A percentile compares a stretch with the other conserved stretches of the same genome.
Evolutionary conservation across 2,888 invertebrate genomes (phyloP).

Genomic region (Myathropa florea): DNA sequence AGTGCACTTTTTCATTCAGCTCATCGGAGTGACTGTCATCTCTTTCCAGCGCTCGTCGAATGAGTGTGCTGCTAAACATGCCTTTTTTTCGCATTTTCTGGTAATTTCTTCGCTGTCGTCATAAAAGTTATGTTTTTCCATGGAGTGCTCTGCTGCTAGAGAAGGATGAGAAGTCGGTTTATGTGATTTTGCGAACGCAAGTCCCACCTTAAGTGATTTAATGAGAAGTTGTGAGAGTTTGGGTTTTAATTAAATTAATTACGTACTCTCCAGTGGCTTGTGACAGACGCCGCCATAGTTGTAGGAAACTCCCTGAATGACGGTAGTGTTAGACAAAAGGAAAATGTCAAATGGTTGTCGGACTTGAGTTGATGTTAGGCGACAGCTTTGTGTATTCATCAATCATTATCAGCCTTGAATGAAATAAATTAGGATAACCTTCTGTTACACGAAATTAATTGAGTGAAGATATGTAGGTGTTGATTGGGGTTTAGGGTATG

Average conservation of each 20-base stretch:
- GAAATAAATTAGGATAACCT: not conserved
- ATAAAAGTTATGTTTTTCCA: not conserved
- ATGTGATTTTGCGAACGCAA: slow-evolving; percentile 8
- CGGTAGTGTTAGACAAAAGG: not conserved
- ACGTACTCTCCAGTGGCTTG: not conserved
- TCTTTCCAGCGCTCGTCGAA: slow-evolving; percentile 1
- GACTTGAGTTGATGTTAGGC: not conserved
- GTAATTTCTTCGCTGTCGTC: slow-evolving; percentile 11
- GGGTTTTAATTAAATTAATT: slow-evolving; percentile 48
- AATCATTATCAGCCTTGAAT: not conserved
- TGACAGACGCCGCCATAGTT: not conserved
- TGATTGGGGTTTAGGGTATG: not conserved
- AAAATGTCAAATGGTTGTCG: not conserved
- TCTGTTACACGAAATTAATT: not conserved
- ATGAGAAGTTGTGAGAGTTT: slow-evolving; percentile 10
- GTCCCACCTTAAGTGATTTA: slow-evolving; percentile 15
- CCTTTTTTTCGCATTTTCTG: not conserved
- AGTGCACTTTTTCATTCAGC: slow-evolving; percentile 30
- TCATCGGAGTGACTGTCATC: slow-evolving; percentile 11
- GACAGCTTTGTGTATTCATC: slow-evolving; percentile 9
- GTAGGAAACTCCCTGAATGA: not conserved
- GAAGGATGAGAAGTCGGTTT: not conserved
- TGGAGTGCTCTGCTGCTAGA: not conserved
- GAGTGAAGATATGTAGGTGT: not conserved
- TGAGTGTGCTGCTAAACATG: not conserved